Percentiles rank a stretch among this genome's conserved stretches.
phyloP scores from a whole-genome alignment of 2,797 vertebrate species.

The Coluber constrictor region DNA sequence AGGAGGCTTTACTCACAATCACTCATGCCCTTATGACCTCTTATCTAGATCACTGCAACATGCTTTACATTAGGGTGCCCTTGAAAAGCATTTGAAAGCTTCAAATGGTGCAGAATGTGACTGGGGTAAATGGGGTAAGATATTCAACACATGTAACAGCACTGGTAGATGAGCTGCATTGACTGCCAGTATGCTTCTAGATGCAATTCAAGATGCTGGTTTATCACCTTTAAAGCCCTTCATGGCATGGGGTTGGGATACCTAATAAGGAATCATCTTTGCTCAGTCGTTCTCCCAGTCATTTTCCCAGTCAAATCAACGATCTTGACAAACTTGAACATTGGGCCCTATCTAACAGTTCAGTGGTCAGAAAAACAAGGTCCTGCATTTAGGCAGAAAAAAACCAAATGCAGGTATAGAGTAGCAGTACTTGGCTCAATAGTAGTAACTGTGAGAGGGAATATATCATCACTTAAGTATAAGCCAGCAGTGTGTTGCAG shows the following conservation, averaged over 20 bases:
- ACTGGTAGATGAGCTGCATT: background rate
- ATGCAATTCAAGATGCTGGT: background rate
- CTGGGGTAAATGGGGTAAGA: background rate
- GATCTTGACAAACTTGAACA: background rate
- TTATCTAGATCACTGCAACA: background rate
- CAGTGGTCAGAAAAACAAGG: background rate
- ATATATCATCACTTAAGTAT: background rate
- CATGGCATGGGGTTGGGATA: background rate
- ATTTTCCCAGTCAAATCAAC: background rate
- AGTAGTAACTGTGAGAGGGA: background rate
- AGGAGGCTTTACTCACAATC: background rate
- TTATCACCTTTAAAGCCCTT: background rate
- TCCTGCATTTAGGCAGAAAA: background rate
- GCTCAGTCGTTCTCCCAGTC: background rate
- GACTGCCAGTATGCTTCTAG: background rate
- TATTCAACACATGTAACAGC: background rate
- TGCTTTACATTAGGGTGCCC: background rate
- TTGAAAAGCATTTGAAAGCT: background rate
- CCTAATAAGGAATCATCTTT: background rate
- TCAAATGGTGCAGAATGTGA: background rate
- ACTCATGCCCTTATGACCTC: background rate
- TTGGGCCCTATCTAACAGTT: background rate
- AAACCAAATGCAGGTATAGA: background rate
- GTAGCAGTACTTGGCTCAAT: background rate
- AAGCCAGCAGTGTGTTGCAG: background rate